Base-by-base conservation (phyloP, 2,888 invertebrate genomes). In the Apamea crenata region DNA sequence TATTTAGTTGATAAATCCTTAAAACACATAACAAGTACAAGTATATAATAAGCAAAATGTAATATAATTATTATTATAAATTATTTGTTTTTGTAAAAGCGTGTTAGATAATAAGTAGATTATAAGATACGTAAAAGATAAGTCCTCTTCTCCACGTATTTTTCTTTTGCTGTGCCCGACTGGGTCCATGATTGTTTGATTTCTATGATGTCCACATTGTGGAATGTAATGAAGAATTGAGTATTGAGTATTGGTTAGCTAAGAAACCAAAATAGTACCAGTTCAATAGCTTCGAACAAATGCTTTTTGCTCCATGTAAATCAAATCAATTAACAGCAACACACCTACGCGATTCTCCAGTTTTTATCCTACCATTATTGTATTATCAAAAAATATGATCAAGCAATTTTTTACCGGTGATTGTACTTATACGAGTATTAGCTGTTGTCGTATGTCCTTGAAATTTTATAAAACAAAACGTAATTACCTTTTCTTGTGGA, bases 401-500 rank as follows among this genome's bases (percentile, higher is more conserved):
- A 25, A 50, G 71, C 59, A 40, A 6, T 82, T 82, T 85, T 85
- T 56, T 70, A 25, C 14, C 21, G 21, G 36, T 76, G 21, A 1
- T 44, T 53, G n/a, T 81, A 36, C 21, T 14, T 18, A 25, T n/a
- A n/a, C n/a, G n/a, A n/a, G n/a, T n/a, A 21, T 50, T 50, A 65
- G 3, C 7, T 25, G 40, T 29, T 56, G 16, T 73, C 50, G 47
- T 59, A 32, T 56, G 47, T 10, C 65, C 69, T 65, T 70, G 56
- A 76, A 14, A 56, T 82, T 81, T n/a, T 18, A 72, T 44, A 75
- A 47, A 53, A 29, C 12, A 50, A 61, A 84, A 56, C 10, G 7
- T 59, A 66, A 61, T 90, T 93, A 96, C 96, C 96, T 95, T 96
- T 95, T 89, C 96, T 92, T 36, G 86, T 91, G 56, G 96, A 95